phyloP scores from a whole-genome alignment of 2,888 invertebrate species.

The Axea sp. region DNA sequence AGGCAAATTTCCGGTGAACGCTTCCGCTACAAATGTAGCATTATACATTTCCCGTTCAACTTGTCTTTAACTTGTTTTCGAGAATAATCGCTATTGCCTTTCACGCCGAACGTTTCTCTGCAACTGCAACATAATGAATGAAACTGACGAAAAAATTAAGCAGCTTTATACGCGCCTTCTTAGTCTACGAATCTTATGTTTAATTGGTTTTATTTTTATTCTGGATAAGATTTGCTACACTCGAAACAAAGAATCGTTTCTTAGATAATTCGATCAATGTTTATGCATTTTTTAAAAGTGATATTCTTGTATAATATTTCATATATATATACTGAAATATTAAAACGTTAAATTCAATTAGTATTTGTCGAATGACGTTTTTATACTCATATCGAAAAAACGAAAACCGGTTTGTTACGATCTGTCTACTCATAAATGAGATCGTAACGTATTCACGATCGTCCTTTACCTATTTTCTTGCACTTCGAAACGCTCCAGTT shows the following conservation, averaged over 20 bases:
- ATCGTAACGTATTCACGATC: too few species aligned
- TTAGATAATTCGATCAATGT: too few species aligned
- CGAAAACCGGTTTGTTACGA: constrained; percentile 42
- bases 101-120: constrained; percentile 55
- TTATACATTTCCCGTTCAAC: constrained; percentile 55
- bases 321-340: too few species aligned
- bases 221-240: too few species aligned
- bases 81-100: constrained; percentile 54
- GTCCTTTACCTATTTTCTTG: constrained; percentile 70
- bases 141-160: constrained; percentile 51
- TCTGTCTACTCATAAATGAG: constrained; percentile 5
- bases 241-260: too few species aligned
- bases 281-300: too few species aligned
- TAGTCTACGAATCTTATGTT: not conserved
- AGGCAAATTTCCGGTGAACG: constrained; percentile 57
- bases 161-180: not conserved
- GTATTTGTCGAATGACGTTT: constrained; percentile 14
- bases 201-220: too few species aligned
- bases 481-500: constrained; percentile 65
- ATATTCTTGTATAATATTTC: too few species aligned
- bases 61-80: constrained; percentile 55
- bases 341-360: constrained; percentile 32
- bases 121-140: constrained; percentile 53
- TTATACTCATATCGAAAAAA: not conserved
- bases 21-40: constrained; percentile 57